Base-by-base conservation (phyloP, 53 echinoderm and acorn worm species). In the Hippasteria phrygiana region DNA sequence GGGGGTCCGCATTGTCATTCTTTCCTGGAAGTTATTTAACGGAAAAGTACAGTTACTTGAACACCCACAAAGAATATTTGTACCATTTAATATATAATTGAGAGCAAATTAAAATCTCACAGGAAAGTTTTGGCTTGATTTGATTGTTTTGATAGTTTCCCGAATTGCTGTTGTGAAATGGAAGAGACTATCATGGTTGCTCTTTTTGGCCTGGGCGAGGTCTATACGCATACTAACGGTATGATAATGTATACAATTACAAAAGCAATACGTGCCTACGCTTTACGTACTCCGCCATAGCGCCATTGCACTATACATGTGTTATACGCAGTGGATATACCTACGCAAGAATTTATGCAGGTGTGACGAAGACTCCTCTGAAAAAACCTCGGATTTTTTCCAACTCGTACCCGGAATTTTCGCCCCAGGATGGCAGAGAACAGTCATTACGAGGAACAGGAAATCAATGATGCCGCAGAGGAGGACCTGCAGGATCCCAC, bases 201-300 rank as follows among this genome's bases (percentile, higher is more conserved):
- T 46, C 13, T 48, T 62, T 70, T 50, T 84, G 67, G 84, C 84
- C 84, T 84, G 84, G 84, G 84, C 84, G 84, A 84, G 84, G 84
- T 84, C 69, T 69, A 48, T n/a, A n/a, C n/a, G n/a, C 84, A 70
- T 84, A 47, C 78, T 78, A 78, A 69, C 70, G 45, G 67, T 43
- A 70, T 84, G 84, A 35, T 70, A 47, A 1, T 16, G 43, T 70
- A 38, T 70, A n/a, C 13, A 13, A 17, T 32, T 42, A 11, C 43
- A 43, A 26, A 42, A 18, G 11, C 41, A 4, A 32, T 73, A 43
- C 43, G 26, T 43, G 73, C 73, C 42, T 73, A 43, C 42, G 26
- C 26, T 39, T 14, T 41, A 20, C 10, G n/a, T 16, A n/a, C n/a
- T 41, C 73, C 81, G 81, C 81, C 81, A 81, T 81, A 33, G 56